phyloP scores from a whole-genome alignment of 2,888 invertebrate species.

The Drosophila peninsularis region DNA sequence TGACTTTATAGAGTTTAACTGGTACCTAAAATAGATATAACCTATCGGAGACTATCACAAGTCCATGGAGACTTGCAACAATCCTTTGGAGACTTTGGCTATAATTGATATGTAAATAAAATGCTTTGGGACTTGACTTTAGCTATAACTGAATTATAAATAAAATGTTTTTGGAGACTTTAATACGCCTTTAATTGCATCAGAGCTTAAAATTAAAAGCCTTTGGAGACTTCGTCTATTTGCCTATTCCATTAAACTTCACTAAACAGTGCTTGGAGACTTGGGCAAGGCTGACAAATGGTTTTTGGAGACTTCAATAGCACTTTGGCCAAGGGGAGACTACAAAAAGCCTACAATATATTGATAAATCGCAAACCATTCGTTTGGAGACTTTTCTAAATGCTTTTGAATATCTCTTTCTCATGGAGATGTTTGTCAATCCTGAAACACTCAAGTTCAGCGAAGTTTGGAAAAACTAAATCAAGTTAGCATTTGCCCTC shows the following conservation, averaged over 20 bases:
- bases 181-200: background rate
- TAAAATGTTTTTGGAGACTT: background rate
- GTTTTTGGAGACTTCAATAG: too few relatives aligned
- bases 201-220: background rate
- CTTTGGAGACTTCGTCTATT: background rate
- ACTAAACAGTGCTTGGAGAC: background rate
- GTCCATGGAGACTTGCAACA: background rate
- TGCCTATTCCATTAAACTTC: background rate
- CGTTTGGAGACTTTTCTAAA: background rate
- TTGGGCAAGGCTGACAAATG: too few relatives aligned
- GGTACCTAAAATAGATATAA: background rate
- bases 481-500: too few relatives aligned
- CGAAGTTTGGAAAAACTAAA: too few relatives aligned
- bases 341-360: background rate
- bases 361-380: background rate
- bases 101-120: too few relatives aligned
- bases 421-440: background rate
- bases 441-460: too few relatives aligned
- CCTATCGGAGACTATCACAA: background rate
- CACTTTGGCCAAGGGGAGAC: background rate
- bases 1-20: background rate
- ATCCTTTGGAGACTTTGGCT: background rate
- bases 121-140: too few relatives aligned
- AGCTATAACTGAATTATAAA: background rate
- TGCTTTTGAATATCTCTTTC: background rate